Evolutionary conservation across 1,140 invertebrate genomes (phyloP), one percentile per base, ranked within the genome.

Genomic region (Melipona quadrifasciata): DNA sequence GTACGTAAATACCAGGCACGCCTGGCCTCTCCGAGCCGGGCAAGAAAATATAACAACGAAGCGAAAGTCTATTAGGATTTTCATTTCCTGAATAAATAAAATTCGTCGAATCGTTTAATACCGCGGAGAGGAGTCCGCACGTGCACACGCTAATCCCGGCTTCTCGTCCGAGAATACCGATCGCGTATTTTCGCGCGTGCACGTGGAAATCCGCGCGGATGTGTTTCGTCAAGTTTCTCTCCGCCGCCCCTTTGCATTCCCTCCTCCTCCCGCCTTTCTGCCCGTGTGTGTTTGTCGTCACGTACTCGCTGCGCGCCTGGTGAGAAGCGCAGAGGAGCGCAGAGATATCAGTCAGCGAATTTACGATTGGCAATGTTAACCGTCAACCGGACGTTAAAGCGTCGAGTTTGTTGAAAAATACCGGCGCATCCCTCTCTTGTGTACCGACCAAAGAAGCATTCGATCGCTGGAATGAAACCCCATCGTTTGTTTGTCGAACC

Each of bases 51-150:
- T 87, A 89, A 89, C 85, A 90, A 86, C 87, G 89, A 80, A 80
- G 87, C 90, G 85, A 89, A 90, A 91, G 87, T 92, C 88, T 87
- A 91, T 90, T 92, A 90, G 89, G 85, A 86, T 90, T 91, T 90
- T 91, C 89, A 91, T 91, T 91, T 90, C 82, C 84, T 87, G 89
- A 87, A 90, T 89, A 90, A 90, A 91, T 86, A 91, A 89, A 89
- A 84, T 85, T 87, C 80, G 89, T 90, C 82, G 89, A 87, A 90
- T 90, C 89, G 89, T 88, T 90, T 90, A 90, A 90, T 90, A 90
- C 80, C 67, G 24, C 77, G 90, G 82, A 84, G 80, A 81, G 87
- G 79, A 86, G 82, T 85, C 85, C 77, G 85, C 88, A 78, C 88
- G 88, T 90, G 88, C 88, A 89, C 86, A 80, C 87, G 87, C 61